Evolutionary conservation across 2,888 invertebrate species (phyloP), one percentile per base, ranked within the genome.

Genomic region (Hofmannophila pseudospretella): DNA sequence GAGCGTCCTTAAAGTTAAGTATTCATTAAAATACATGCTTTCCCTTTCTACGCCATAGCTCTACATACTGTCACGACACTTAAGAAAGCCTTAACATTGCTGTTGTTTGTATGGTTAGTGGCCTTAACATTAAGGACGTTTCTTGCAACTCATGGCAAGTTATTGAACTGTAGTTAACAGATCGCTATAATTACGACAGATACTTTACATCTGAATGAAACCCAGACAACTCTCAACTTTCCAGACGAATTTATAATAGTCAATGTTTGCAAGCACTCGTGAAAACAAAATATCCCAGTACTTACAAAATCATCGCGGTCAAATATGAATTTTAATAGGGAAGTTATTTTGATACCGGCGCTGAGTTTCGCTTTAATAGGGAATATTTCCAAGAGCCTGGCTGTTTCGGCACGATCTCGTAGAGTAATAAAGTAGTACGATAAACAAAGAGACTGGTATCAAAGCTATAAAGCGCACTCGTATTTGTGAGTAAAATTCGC

Each of bases 401-500:
- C 70, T 70, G 72, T 76, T 78, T 71, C 52, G 54, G 39, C 42
- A 55, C 52, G 60, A 54, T 52, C 58, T 49, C 50, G 54, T 56
- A 53, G 49, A 66, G 57, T 58, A 65, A 68, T 67, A 70, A 69
- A 67, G 47, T 51, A 41, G 38, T 42, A 51, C 64, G 51, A 66
- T 72, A 73, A 80, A 74, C 72, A 78, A 70, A 69, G 58, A 59
- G 56, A 59, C 54, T 53, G 54, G 55, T 60, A 67, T 67, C 68
- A 60, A 63, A 68, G 62, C 66, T 58, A 71, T 75, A 70, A 72
- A 76, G 54, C 49, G 56, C 47, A 57, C 60, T 67, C 54, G 58
- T 54, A 66, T 69, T 76, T 73, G 68, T 53, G 53, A 72, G 66
- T 69, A 66, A 66, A 79, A 73, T 75, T 72, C 58, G 60, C 72